These are phyloP conservation scores for Epizoanthus illoricatus DNA, from an alignment of 92 coral and sea anemone species.

Conservation along the genomic window DNA sequence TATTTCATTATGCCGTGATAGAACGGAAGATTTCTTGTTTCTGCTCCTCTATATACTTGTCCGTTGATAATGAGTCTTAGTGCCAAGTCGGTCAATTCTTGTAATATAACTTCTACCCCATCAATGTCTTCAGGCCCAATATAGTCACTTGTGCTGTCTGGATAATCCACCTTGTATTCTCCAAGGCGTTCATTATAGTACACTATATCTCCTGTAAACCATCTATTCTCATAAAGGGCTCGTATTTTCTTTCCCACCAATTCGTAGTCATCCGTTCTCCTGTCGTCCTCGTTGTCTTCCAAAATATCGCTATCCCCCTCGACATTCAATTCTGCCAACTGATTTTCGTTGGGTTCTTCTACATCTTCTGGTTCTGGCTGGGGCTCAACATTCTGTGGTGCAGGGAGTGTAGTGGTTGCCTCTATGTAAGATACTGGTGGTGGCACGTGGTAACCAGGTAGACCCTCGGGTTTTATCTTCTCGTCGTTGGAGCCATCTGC, in stretches of 20 bases:
- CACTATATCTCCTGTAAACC: conserved; percentile 37
- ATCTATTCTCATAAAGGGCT: conserved; percentile 46
- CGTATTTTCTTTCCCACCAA: too few relatives aligned
- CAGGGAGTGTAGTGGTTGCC: conserved; percentile 44
- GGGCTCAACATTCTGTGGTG: conserved; percentile 47
- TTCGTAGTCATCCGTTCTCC: too few relatives aligned
- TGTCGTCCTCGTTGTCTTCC: conserved; percentile 16
- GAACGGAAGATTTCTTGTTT: too few relatives aligned
- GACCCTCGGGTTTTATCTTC: conserved; percentile 45
- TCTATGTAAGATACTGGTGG: conserved; percentile 28
- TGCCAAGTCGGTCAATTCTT: background rate
- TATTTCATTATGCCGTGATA: too few relatives aligned
- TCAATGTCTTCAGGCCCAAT: background rate
- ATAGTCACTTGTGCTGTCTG: background rate
- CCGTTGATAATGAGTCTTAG: too few relatives aligned
- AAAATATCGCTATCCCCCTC: conserved; percentile 31
- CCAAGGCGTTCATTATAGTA: conserved; percentile 13
- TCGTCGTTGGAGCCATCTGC: conserved; percentile 37
- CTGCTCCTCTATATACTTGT: too few relatives aligned
- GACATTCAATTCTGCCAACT: too few relatives aligned
- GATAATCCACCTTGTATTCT: background rate
- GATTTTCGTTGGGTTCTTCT: too few relatives aligned
- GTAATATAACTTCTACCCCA: background rate
- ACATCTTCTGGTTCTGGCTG: background rate
- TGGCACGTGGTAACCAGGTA: conserved; percentile 13